Base-by-base conservation (phyloP, 2,113 vertebrate species). In the Pangasianodon hypophthalmus region DNA sequence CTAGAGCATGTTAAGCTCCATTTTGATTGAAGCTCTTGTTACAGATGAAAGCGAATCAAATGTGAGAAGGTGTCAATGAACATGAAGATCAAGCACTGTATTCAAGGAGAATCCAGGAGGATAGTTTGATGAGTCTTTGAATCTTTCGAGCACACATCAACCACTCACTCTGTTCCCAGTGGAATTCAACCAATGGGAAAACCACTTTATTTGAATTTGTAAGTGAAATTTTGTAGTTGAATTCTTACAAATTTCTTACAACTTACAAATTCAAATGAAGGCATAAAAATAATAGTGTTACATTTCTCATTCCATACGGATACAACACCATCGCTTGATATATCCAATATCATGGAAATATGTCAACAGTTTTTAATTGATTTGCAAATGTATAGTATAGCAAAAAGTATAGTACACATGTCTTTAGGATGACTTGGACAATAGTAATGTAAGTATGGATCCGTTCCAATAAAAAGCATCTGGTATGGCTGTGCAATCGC, bases 41-140 rank as follows among this genome's bases (percentile, higher is more conserved):
- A 88, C 56, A 88, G 92, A 93, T 93, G 50, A 93, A 92, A 92
- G 71, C 52, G 67, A 92, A 91, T 90, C 87, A 90, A 92, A 91
- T 71, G 85, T 88, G 81, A 86, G 88, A 48, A 4, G 87, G 18
- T 84, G 54, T 58, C 52, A 84, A 32, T 41, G 86, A 86, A 89
- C 67, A 10, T 4, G 75, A 67, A 84, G 77, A 91, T 92, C 88
- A 88, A 88, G 80, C 41, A 9, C 86, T 91, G 88, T 88, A 93
- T 92, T 92, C 91, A 91, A 90, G 88, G 48, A 48, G 44, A n/a
- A 86, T 85, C 14, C 81, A 54, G 82, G 91, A 91, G 90, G 82
- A 37, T 91, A 3, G 87, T 92, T 86, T 88, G 87, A 91, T 67
- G 84, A 92, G 90, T 52, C 80, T 88, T 88, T 92, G 82, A 90